Percentiles rank a stretch among this genome's conserved stretches.
phyloP scores from a whole-genome alignment of 2,888 invertebrate genomes.

The Archaeoteleia sp. region DNA sequence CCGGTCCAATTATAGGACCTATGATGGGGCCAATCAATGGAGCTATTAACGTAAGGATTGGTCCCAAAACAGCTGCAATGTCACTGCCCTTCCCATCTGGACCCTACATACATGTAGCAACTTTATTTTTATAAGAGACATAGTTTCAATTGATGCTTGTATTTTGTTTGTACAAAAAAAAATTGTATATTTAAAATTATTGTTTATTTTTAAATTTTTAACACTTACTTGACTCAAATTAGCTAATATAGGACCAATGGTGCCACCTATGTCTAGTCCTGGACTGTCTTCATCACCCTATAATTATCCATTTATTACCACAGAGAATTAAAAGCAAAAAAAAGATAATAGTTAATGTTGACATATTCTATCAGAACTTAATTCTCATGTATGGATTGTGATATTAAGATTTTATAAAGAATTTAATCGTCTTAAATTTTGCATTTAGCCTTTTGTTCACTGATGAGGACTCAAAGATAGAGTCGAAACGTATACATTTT shows the following conservation, averaged over 20 bases:
- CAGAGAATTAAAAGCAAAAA: no score
- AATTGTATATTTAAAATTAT: slow-evolving; percentile 7
- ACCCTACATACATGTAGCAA: slow-evolving; percentile 60
- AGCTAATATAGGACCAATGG: slow-evolving; percentile 58
- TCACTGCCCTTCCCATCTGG: slow-evolving; percentile 66
- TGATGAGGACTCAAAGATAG: no score
- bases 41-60: slow-evolving; percentile 62
- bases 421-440: no score
- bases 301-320: slow-evolving; percentile 2
- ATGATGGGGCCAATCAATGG: slow-evolving; percentile 69
- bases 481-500: no score
- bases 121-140: no score
- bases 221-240: slow-evolving; percentile 53
- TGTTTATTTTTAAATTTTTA: not conserved
- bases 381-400: no score
- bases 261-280: slow-evolving; percentile 55
- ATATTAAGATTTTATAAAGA: no score
- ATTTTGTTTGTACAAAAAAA: slow-evolving; percentile 4
- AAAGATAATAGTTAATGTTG: not conserved
- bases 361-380: no score
- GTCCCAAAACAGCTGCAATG: slow-evolving; percentile 65
- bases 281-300: slow-evolving; percentile 56
- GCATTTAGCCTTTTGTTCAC: no score
- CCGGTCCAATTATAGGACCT: slow-evolving; percentile 68
- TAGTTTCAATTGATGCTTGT: no score